Evolutionary conservation across 2,888 invertebrate species (phyloP).

Genomic region (Laspeyria flexula): DNA sequence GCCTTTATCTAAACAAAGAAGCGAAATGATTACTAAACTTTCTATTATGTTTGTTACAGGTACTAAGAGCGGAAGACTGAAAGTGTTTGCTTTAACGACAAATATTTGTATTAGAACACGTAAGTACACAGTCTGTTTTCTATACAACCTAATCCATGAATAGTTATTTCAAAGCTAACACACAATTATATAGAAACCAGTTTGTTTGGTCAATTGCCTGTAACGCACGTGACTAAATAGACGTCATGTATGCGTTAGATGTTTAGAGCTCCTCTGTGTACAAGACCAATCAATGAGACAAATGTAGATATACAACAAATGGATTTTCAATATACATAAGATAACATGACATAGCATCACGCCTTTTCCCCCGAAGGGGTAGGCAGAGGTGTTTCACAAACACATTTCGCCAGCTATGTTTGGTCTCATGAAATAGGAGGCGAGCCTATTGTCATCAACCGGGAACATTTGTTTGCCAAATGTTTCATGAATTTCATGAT

Average conservation of each 20-base stretch:
- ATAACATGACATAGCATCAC: too few species aligned
- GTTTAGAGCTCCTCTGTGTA: conserved; percentile 2
- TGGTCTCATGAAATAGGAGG: too few species aligned
- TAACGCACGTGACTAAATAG: not conserved
- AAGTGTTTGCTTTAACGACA: conserved; percentile 22
- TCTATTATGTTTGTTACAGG: conserved; percentile 43
- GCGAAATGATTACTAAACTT: too few species aligned
- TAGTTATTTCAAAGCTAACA: not conserved
- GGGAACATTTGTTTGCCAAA: too few species aligned
- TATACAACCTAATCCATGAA: not conserved
- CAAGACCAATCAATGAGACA: not conserved
- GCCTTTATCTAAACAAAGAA: too few species aligned
- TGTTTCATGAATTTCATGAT: too few species aligned
- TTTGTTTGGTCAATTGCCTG: not conserved
- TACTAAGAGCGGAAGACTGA: conserved; percentile 53
- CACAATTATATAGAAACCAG: not conserved
- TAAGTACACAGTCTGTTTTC: conserved; percentile 23
- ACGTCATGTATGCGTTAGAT: conserved; percentile 17
- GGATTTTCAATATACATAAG: too few species aligned
- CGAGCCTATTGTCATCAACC: too few species aligned
- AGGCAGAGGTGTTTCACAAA: too few species aligned
- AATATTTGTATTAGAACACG: conserved; percentile 24
- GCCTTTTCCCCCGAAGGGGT: too few species aligned
- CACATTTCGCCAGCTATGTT: too few species aligned
- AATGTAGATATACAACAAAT: not conserved